Base-by-base conservation (phyloP, 1,140 invertebrate species). In the Prorops nasuta region DNA sequence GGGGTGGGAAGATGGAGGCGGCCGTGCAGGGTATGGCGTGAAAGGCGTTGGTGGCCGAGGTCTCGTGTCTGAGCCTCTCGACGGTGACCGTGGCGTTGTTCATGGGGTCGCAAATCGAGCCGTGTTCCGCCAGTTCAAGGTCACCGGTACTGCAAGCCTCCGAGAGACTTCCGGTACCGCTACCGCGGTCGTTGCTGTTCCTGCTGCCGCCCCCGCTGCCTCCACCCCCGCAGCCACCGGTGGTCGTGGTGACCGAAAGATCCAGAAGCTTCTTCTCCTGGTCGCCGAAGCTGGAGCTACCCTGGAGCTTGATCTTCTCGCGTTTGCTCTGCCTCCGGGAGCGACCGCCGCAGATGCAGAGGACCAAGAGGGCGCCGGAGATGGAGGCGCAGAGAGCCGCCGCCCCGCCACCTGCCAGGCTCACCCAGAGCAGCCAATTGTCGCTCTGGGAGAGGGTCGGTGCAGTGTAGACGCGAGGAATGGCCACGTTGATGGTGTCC, bases 221-320 rank as follows among this genome's bases (percentile, higher is more conserved):
- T 4, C 10, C 10, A 4, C 24, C 24, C 4, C 24, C 24, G 4
- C 24, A 4, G 14, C 89, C 81, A 51, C 88, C 86, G 3, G 87
- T 88, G 44, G 82, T 84, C 0, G 88, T 90, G 2, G 88, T 88
- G 14, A 90, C 88, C 41, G 85, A 87, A 14, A 87, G 82, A 62
- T 90, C 89, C 20, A 92, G 78, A 4, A 91, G 72, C 55, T 89
- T 87, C 71, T 92, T 92, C 61, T 92, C 89, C 71, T 91, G 90
- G 45, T 92, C 90, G 15, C 84, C 89, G 64, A 90, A 90, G 67
- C 88, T 91, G 24, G 85, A 80, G 63, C 88, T 91, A 1, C 84
- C 81, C 66, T 86, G 85, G 14, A 88, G 75, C 50, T 86, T 84
- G 16, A 79, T 75, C 56, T 86, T 84, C 44, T 85, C 83, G 8